Percentiles rank a stretch among this genome's conserved stretches.
These are phyloP conservation scores for Phoxinus dragarum DNA, from an alignment of 2,797 vertebrate species.

Conservation along the genomic window DNA sequence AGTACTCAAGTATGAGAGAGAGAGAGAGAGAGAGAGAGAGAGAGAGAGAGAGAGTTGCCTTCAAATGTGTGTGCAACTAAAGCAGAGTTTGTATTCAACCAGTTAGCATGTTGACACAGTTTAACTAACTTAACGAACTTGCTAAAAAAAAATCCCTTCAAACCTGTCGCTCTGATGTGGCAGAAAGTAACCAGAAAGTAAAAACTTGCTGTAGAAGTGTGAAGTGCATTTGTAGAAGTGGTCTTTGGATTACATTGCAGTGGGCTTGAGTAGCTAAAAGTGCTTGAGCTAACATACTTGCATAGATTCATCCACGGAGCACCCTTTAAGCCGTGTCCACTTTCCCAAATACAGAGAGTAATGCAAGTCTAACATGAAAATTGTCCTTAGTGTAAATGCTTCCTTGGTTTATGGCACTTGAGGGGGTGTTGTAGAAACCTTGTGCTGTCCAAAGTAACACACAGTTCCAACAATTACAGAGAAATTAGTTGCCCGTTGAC, in stretches of 20 bases:
- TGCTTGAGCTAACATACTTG: not conserved
- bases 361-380: not conserved
- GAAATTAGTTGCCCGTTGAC: slow-evolving; percentile 58
- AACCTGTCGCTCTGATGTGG: not conserved
- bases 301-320: not conserved
- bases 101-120: not conserved
- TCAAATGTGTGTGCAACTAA: not conserved
- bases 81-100: not conserved
- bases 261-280: not conserved
- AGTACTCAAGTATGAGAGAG: not conserved
- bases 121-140: not conserved
- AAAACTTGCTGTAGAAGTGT: not conserved
- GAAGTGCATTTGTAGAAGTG: not conserved
- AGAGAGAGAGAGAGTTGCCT: not conserved
- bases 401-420: not conserved
- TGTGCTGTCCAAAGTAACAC: slow-evolving; percentile 62
- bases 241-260: not conserved
- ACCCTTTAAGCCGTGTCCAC: not conserved
- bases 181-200: not conserved
- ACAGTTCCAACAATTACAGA: slow-evolving; percentile 63
- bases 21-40: no score
- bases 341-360: not conserved
- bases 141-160: not conserved
- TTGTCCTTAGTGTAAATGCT: not conserved
- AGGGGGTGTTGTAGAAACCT: slow-evolving; percentile 55